phyloP scores from a whole-genome alignment of 2,888 invertebrate genomes.

The Blomia tropicalis region DNA sequence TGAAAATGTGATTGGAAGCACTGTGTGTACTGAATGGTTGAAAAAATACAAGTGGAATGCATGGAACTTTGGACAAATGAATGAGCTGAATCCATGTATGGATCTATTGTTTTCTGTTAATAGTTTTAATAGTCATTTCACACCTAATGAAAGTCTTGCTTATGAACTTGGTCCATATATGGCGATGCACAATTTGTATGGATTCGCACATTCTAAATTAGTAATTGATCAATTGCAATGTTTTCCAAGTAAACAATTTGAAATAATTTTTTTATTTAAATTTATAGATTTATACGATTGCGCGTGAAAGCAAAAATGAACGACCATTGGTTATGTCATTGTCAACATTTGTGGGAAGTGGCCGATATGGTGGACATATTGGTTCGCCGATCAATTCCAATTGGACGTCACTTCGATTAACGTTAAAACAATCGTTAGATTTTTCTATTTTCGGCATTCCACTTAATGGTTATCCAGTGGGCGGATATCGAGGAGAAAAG shows the following conservation, averaged over 20 bases:
- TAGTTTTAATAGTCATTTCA: background rate
- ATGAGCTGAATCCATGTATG: slow-evolving; percentile 15
- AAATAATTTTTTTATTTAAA: background rate
- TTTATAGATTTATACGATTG: background rate
- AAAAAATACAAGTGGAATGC: slow-evolving; percentile 10
- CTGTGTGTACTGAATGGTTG: background rate
- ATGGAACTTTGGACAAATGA: slow-evolving; percentile 6
- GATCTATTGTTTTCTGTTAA: background rate
- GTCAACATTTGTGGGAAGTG: slow-evolving; percentile 35
- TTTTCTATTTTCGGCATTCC: slow-evolving; percentile 40
- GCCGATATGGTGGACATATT: slow-evolving; percentile 34
- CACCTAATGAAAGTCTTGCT: background rate
- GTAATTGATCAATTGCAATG: slow-evolving; percentile 20
- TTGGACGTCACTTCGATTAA: slow-evolving; percentile 45
- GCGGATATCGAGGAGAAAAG: slow-evolving; percentile 53
- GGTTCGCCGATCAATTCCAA: slow-evolving; percentile 42
- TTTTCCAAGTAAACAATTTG: no score
- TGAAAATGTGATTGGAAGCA: background rate
- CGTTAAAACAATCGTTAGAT: slow-evolving; percentile 41
- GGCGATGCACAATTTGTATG: slow-evolving; percentile 40
- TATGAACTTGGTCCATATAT: background rate
- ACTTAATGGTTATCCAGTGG: slow-evolving; percentile 52
- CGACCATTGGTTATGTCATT: slow-evolving; percentile 33
- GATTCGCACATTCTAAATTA: slow-evolving; percentile 38
- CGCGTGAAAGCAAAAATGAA: slow-evolving; percentile 7